Percentiles rank a stretch among this genome's conserved stretches.
Conservation (phyloP, 2,797 vertebrate genomes). For the Borostomias antarcticus region DNA sequence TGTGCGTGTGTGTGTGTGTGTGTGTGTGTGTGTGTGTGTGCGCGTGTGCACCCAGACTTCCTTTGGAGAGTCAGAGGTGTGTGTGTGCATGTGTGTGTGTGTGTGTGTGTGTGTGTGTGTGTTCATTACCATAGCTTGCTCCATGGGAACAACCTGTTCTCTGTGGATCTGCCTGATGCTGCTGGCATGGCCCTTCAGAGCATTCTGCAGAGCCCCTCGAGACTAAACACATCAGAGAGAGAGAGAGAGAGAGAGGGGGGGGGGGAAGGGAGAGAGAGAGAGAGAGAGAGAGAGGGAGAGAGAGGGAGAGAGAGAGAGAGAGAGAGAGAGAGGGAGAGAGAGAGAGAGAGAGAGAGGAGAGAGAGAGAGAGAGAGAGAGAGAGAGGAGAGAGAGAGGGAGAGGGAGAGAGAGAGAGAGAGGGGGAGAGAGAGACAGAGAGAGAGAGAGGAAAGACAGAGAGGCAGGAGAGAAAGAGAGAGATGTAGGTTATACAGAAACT, state of each 20-base stretch:
- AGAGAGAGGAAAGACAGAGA: not conserved
- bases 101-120: not conserved
- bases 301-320: not conserved
- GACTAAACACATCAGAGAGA: slow-evolving; percentile 72
- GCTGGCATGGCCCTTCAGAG: slow-evolving; percentile 83
- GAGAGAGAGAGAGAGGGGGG: not conserved
- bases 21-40: not conserved
- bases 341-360: not conserved
- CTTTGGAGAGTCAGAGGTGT: not conserved
- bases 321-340: too few species aligned
- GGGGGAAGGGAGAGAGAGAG: not conserved
- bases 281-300: not conserved
- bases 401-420: not conserved
- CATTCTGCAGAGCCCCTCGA: slow-evolving; percentile 85
- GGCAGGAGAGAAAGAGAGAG: not conserved
- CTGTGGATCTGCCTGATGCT: slow-evolving; percentile 84
- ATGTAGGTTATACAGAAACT: not conserved
- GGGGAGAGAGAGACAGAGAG: not conserved
- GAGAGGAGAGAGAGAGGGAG: not conserved
- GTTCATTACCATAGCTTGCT: slow-evolving; percentile 86
- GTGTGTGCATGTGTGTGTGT: not conserved
- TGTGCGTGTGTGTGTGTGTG: not conserved
- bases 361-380: not conserved
- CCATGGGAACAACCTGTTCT: slow-evolving; percentile 84
- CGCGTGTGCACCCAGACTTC: too few species aligned